A percentile compares a stretch with the other conserved stretches of the same genome.
Evolutionary conservation across 1,140 invertebrate genomes (phyloP).

Genomic region (Drosophila carrolli): DNA sequence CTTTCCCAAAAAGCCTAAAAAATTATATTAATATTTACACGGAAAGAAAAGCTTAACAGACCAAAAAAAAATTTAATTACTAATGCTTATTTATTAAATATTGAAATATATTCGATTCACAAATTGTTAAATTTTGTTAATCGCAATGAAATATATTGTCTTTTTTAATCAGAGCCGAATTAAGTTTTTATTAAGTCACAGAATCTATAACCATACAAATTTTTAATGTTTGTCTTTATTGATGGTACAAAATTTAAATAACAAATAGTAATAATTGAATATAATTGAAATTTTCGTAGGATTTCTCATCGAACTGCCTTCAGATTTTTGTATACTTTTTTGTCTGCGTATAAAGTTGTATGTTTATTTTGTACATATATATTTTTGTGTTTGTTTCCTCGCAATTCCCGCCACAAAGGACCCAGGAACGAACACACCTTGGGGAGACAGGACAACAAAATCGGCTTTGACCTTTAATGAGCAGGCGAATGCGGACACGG

Average conservation of each 20-base stretch:
- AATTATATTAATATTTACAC: constrained; percentile 24
- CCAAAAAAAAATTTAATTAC: neutral
- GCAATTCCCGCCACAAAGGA: constrained; percentile 37
- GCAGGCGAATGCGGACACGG: constrained; percentile 50
- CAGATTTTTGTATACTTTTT: neutral
- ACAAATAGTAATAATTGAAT: too few relatives aligned
- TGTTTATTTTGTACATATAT: constrained; percentile 13
- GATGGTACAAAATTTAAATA: too few relatives aligned
- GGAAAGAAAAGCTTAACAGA: neutral
- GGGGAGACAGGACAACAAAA: constrained; percentile 56
- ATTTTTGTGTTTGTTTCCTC: constrained; percentile 8
- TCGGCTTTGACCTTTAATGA: constrained; percentile 80
- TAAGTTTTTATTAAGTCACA: too few relatives aligned
- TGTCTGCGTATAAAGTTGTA: constrained; percentile 10
- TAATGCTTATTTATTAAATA: neutral
- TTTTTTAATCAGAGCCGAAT: too few relatives aligned
- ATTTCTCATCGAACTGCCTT: neutral
- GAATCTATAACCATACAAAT: too few relatives aligned
- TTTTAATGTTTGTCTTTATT: too few relatives aligned
- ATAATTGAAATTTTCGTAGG: neutral
- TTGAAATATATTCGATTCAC: neutral
- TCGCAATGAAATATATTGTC: too few relatives aligned
- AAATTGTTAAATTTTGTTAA: too few relatives aligned
- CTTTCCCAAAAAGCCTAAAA: constrained; percentile 16
- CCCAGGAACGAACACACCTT: constrained; percentile 44